Percentiles rank a stretch among this genome's conserved stretches.
Evolutionary conservation across 1,140 invertebrate genomes (phyloP).

Genomic region (Platyscapa corneri): DNA sequence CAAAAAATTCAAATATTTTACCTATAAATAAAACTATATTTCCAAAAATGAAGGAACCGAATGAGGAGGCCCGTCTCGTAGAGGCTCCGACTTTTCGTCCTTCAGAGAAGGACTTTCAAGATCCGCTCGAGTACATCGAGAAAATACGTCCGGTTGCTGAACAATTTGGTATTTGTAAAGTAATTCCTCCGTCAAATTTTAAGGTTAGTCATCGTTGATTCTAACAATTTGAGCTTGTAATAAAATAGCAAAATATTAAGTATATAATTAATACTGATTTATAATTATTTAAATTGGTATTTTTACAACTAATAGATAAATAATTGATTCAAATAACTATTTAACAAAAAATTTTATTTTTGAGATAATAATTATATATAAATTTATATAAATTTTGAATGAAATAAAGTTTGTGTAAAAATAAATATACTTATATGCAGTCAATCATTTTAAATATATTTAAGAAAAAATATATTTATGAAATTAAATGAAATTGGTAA

Average conservation of each 20-base stretch:
- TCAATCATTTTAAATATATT: too few relatives aligned
- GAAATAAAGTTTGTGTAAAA: too few relatives aligned
- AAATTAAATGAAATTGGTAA: too few relatives aligned
- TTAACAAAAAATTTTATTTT: too few relatives aligned
- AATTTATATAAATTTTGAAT: too few relatives aligned
- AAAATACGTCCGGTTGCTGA: conserved; percentile 86
- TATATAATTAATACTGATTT: neutral
- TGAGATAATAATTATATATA: too few relatives aligned
- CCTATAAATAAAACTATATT: conserved; percentile 76
- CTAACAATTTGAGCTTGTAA: too few relatives aligned
- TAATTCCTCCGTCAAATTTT: conserved; percentile 90
- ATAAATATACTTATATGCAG: too few relatives aligned
- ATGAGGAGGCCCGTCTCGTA: conserved; percentile 77
- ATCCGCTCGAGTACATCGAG: conserved; percentile 92
- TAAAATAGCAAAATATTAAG: neutral
- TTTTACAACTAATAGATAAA: too few relatives aligned
- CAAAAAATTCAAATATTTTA: conserved; percentile 62
- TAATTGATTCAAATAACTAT: too few relatives aligned
- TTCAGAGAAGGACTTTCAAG: conserved; percentile 89
- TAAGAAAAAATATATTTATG: too few relatives aligned
- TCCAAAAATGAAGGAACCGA: conserved; percentile 71
- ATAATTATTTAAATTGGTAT: too few relatives aligned
- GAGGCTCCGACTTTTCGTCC: conserved; percentile 90
- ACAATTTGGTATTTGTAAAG: conserved; percentile 90
- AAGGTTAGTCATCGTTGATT: conserved; percentile 74